Base-by-base conservation (phyloP, 2,888 invertebrate genomes). In the Spialia ferax region DNA sequence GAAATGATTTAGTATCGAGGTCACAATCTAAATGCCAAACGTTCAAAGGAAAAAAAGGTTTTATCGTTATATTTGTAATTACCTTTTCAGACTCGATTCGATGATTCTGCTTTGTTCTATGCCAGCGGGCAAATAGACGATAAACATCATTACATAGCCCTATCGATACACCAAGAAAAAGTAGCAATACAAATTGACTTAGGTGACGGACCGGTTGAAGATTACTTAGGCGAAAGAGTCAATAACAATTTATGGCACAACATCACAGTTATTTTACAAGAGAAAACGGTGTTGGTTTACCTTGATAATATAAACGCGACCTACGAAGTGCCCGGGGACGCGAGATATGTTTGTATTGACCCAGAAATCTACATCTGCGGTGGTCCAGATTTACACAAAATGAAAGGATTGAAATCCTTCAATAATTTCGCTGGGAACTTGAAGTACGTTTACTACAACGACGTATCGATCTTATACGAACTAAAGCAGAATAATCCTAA, bases 351-450 rank as follows among this genome's bases (percentile, higher is more conserved):
- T 71, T 97, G 98, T 76, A 97, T 99, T 73, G 98, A 99, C 93
- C 98, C 99, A 38, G 98, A 98, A 88, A 97, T 99, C 75, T 98
- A 98, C 85, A 97, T 99, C 74, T 97, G 98, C 57, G 97, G 97
- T 15, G 98, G 98, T 2, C 97, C 98, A 1, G 97, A 97, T 83
- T 86, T 97, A 70, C 94, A 97, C 80, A 97, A 97, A 87, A 97
- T 97, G 92, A 96, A 96, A 85, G 97, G 98, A 59, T 91, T 97
- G 75, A 95, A 95, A 79, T 98, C 96, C 68, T 95, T 96, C 77
- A 97, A 97, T 85, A 97, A 97, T 88, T 98, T 98, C 83, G 97
- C 97, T 75, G 98, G 99, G 23, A 97, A 97, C 76, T 86, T 99
- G 42, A 98, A 98, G 83, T 98, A 98, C 84, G 97, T 98, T 56